Conservation (phyloP, 2,797 vertebrate genomes). For the Sphenopsis melanotis region DNA sequence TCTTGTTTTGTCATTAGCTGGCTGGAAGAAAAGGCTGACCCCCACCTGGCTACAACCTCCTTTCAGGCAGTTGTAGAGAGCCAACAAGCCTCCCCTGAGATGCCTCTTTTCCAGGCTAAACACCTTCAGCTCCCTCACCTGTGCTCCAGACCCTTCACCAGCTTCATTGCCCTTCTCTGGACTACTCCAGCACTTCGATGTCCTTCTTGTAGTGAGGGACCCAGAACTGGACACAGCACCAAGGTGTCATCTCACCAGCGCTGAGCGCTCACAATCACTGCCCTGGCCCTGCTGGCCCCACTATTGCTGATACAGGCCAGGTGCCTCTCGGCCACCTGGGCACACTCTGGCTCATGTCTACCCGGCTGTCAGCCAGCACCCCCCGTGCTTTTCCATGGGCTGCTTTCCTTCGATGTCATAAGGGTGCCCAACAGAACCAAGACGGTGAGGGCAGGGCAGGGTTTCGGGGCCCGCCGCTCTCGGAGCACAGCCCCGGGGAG, state of each 20-base stretch:
- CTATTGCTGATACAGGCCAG: not conserved
- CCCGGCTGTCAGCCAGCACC: not conserved
- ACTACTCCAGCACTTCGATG: fast-evolving
- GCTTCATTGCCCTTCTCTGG: not conserved
- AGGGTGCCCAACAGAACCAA: too few species aligned
- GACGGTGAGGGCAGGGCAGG: not conserved
- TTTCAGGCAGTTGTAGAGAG: not conserved
- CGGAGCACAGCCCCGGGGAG: fast-evolving
- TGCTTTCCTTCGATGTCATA: not conserved
- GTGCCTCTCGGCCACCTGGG: not conserved
- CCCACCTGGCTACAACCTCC: not conserved
- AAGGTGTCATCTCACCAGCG: fast-evolving
- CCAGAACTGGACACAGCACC: not conserved
- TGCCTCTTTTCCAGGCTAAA: not conserved
- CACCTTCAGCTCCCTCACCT: not conserved
- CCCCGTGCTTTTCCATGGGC: not conserved
- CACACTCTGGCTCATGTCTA: not conserved
- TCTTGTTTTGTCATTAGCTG: too few species aligned
- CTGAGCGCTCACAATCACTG: fast-evolving
- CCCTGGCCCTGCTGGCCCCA: not conserved
- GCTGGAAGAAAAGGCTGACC: not conserved
- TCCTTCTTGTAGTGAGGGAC: fast-evolving
- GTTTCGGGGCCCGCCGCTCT: not conserved
- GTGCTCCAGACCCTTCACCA: not conserved
- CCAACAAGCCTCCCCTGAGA: not conserved